Evolutionary conservation across 2,113 vertebrate species (phyloP).

Genomic region (Lichenostomus cassidix): DNA sequence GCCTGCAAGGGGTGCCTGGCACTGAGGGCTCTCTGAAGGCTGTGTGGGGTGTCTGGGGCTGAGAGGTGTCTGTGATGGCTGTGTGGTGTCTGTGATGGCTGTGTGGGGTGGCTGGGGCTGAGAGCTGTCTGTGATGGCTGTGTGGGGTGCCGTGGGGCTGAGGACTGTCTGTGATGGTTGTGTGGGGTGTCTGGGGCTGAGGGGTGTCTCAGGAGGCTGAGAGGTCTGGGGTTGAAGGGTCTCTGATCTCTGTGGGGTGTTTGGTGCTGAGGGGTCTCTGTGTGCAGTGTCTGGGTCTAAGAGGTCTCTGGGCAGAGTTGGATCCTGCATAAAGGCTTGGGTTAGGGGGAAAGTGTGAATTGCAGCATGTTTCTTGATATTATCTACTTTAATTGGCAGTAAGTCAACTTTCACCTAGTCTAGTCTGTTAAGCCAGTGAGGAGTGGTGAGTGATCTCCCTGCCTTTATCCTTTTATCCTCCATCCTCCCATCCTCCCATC

Average conservation of each 20-base stretch:
- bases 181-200: not conserved
- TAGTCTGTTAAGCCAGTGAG: not conserved
- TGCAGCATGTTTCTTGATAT: not conserved
- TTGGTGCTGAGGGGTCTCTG: too few relatives aligned
- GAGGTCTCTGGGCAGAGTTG: not conserved
- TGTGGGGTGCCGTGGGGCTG: accelerated
- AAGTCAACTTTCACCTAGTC: not conserved
- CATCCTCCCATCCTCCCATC: not conserved
- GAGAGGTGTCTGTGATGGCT: not conserved
- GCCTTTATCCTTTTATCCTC: not conserved
- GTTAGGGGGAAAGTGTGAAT: not conserved
- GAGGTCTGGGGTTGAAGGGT: not conserved
- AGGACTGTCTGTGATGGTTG: not conserved
- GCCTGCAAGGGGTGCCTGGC: not conserved
- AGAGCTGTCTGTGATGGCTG: too few relatives aligned
- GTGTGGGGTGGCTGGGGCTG: not conserved
- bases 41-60: too few relatives aligned
- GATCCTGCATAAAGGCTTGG: not conserved
- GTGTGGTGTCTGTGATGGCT: not conserved
- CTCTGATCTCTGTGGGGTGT: not conserved
- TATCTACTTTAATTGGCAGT: not conserved
- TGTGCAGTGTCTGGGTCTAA: not conserved
- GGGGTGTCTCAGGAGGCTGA: not conserved
- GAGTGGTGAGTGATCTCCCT: not conserved
- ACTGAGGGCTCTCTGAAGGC: not conserved